phyloP scores from a whole-genome alignment of 2,113 vertebrate genomes.

The Pangasianodon gigas region DNA sequence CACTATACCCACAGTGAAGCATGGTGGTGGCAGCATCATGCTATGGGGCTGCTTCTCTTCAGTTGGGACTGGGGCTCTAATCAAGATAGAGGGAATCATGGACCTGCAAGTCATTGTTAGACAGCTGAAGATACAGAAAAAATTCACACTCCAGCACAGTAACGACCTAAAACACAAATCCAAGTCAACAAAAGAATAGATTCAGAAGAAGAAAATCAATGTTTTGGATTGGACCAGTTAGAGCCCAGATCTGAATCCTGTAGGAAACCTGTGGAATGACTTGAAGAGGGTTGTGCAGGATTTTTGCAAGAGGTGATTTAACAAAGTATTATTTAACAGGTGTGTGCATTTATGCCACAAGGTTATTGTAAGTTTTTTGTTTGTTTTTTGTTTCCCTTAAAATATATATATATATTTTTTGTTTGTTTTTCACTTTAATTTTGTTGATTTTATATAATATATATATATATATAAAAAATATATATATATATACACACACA shows the following conservation, averaged over 20 bases:
- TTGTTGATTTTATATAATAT: no score
- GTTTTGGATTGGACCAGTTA: no score
- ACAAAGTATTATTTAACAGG: not conserved
- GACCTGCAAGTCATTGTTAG: not conserved
- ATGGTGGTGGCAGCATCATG: not conserved
- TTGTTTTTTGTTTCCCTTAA: not conserved
- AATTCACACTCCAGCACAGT: not conserved
- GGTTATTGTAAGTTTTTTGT: not conserved
- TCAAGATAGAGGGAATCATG: not conserved
- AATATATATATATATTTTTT: not conserved
- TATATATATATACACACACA: no score
- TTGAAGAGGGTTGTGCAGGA: no score
- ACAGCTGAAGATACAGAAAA: not conserved
- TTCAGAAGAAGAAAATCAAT: no score
- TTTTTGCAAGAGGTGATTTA: not conserved
- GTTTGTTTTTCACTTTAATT: not conserved
- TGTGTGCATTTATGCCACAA: not conserved
- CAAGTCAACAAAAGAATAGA: not conserved
- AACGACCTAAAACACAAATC: no score
- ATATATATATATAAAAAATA: no score
- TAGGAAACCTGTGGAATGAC: no score
- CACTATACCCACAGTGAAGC: not conserved
- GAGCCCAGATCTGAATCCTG: no score
- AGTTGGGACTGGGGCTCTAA: not conserved
- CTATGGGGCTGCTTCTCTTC: not conserved